phyloP scores from a whole-genome alignment of 2,888 invertebrate species.

The Sinohyriopsis cumingii region DNA sequence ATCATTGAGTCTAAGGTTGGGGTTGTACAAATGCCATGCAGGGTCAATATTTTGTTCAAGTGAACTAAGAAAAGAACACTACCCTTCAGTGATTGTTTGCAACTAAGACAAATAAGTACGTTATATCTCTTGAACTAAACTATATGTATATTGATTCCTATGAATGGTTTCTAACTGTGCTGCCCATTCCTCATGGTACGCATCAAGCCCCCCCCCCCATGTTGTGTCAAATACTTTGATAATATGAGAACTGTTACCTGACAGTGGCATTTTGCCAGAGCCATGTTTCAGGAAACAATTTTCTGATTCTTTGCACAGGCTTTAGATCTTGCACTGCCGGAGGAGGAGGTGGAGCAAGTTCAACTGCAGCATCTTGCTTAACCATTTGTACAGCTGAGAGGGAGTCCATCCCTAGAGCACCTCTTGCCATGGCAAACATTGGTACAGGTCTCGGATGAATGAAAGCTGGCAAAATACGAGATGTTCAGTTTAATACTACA shows the following conservation, averaged over 20 bases:
- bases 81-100: no score
- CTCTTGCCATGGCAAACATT: conserved; percentile 9
- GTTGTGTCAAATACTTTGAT: no score
- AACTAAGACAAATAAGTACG: no score
- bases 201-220: not conserved
- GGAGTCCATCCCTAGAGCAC: not conserved
- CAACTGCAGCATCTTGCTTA: not conserved
- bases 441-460: not conserved
- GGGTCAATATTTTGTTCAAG: no score
- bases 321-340: conserved; percentile 11
- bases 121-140: no score
- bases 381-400: not conserved
- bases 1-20: no score
- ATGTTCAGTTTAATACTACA: no score
- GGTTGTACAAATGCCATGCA: no score
- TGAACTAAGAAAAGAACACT: no score
- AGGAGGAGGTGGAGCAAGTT: conserved; percentile 4
- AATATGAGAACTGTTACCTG: conserved; percentile 73
- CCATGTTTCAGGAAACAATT: conserved; percentile 84
- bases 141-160: no score
- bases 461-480: no score
- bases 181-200: not conserved
- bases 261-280: conserved; percentile 78
- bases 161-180: not conserved
- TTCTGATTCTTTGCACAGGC: conserved; percentile 73